A percentile compares a stretch with the other conserved stretches of the same genome.
These are phyloP conservation scores for Nomada lathburiana DNA, from an alignment of 2,888 invertebrate genomes.

Conservation along the genomic window DNA sequence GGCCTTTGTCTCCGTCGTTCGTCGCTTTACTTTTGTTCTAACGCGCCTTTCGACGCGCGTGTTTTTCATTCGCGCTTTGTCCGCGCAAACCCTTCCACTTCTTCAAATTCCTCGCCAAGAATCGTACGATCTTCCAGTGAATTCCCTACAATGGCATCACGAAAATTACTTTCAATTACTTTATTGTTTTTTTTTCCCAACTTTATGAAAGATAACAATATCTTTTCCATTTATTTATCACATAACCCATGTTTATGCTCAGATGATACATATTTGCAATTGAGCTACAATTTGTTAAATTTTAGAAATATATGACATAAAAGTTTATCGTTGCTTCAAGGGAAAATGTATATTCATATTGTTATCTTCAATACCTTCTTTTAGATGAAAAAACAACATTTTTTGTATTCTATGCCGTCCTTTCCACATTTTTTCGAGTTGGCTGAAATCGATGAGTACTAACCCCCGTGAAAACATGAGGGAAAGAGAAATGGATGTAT, in stretches of 20 bases:
- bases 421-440: slow-evolving; percentile 22
- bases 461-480: slow-evolving; percentile 63
- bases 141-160: not conserved
- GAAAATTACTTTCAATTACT: not conserved
- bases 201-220: not conserved
- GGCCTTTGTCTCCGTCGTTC: not conserved
- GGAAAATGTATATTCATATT: not conserved
- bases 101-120: slow-evolving; percentile 14
- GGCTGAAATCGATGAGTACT: slow-evolving; percentile 61
- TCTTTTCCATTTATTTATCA: not conserved
- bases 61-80: slow-evolving; percentile 23
- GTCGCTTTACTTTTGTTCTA: slow-evolving; percentile 13
- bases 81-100: slow-evolving; percentile 9
- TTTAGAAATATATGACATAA: too few species aligned
- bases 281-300: too few species aligned
- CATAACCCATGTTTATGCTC: not conserved
- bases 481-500: slow-evolving; percentile 77
- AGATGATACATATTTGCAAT: not conserved
- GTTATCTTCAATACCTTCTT: not conserved
- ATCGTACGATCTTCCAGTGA: slow-evolving; percentile 1
- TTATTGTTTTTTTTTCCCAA: not conserved
- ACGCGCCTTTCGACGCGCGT: slow-evolving; percentile 10
- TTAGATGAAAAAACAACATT: not conserved
- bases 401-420: slow-evolving; percentile 6
- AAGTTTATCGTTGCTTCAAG: not conserved